These are phyloP conservation scores for Drosophila sulfurigaster DNA, from an alignment of 1,140 invertebrate genomes.

Conservation along the genomic window DNA sequence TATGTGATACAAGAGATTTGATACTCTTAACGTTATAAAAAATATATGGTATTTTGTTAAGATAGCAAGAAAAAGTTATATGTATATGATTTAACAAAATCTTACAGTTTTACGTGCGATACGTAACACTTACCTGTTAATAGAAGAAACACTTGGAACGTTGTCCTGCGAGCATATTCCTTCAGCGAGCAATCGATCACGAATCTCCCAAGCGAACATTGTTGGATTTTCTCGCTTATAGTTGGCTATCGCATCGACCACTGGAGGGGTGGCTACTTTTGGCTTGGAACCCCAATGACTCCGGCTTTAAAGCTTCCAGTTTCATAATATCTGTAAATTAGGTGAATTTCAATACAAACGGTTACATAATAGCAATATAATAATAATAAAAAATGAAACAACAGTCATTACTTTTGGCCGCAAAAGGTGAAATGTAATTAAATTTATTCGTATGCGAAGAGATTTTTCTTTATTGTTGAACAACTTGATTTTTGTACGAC, in stretches of 20 bases:
- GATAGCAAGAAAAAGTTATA: too few relatives aligned
- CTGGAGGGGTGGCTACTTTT: slow-evolving; percentile 99
- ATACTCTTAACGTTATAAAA: too few relatives aligned
- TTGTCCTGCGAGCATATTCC: slow-evolving; percentile 99
- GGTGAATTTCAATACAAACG: slow-evolving; percentile 42
- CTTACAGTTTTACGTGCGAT: too few relatives aligned
- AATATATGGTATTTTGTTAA: too few relatives aligned
- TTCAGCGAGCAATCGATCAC: slow-evolving; percentile 97
- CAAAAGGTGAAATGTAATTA: too few relatives aligned
- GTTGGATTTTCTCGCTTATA: slow-evolving; percentile 99
- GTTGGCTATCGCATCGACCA: slow-evolving; percentile 98
- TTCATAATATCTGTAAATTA: slow-evolving; percentile 94
- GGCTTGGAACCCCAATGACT: slow-evolving; percentile 99
- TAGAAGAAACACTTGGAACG: slow-evolving; percentile 99
- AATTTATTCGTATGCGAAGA: too few relatives aligned
- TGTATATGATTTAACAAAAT: too few relatives aligned
- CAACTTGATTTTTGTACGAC: too few relatives aligned
- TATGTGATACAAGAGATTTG: too few relatives aligned
- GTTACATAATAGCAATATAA: slow-evolving; percentile 41
- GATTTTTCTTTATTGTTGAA: too few relatives aligned
- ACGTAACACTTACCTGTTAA: slow-evolving; percentile 94
- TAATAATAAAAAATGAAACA: slow-evolving; percentile 53
- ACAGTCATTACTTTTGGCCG: slow-evolving; percentile 4
- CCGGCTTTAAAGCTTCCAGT: slow-evolving; percentile 99
- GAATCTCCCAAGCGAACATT: slow-evolving; percentile 99